A percentile compares a stretch with the other conserved stretches of the same genome.
Conservation (phyloP, 2,797 vertebrate species). For the Alcedo atthis region DNA sequence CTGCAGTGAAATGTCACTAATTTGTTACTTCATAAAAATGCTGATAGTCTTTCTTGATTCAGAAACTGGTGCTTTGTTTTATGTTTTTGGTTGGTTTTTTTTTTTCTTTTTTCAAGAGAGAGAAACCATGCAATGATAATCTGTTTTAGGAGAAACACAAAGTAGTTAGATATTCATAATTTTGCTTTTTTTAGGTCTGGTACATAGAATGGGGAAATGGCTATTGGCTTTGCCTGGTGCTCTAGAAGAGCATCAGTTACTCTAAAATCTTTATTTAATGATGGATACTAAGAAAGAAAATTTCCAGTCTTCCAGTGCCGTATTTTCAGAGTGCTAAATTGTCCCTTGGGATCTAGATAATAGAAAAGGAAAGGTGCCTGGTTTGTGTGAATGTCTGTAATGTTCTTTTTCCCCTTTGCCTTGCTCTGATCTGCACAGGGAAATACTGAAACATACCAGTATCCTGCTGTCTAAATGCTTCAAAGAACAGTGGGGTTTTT, state of each 20-base stretch:
- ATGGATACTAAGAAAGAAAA: slow-evolving; percentile 11
- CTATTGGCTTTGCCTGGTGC: background rate
- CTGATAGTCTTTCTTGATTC: background rate
- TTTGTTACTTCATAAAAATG: slow-evolving; percentile 28
- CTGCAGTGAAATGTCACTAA: slow-evolving; percentile 20
- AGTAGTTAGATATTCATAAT: background rate
- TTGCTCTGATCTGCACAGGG: slow-evolving; percentile 37
- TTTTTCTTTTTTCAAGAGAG: background rate
- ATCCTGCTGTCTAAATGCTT: slow-evolving; percentile 56
- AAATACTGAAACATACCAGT: slow-evolving; percentile 26
- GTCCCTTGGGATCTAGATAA: slow-evolving; percentile 30
- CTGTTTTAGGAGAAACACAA: background rate
- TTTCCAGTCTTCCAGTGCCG: slow-evolving; percentile 26
- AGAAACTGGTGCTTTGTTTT: background rate
- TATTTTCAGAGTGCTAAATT: slow-evolving; percentile 16
- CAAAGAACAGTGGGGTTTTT: slow-evolving; percentile 42
- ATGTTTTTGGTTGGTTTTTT: background rate
- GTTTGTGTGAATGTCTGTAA: slow-evolving; percentile 25
- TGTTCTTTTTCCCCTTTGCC: slow-evolving; percentile 23
- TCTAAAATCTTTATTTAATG: slow-evolving; percentile 38
- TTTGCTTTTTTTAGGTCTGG: background rate
- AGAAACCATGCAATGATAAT: slow-evolving; percentile 2
- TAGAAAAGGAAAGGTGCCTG: slow-evolving; percentile 50
- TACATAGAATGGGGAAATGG: background rate
- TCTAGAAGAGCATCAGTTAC: background rate